Evolutionary conservation across 2,888 invertebrate genomes (phyloP), one percentile per base, ranked within the genome.

Genomic region (Agonopterix alstromeriana): DNA sequence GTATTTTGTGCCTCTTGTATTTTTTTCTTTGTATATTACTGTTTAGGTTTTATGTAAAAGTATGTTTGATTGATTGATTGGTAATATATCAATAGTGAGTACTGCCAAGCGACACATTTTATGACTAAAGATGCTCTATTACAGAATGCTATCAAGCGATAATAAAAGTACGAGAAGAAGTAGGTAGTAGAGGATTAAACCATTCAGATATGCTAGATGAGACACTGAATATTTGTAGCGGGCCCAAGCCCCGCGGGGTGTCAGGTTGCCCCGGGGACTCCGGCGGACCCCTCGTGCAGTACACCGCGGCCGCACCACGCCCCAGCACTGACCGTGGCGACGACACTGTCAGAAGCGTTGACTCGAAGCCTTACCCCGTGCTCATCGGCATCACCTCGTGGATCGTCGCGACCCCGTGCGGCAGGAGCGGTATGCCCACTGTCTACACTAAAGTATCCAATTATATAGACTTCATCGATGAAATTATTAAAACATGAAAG

Each of bases 181-280:
- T 45, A 10, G 61, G 65, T 43, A n/a, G n/a, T n/a, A n/a, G n/a
- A n/a, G n/a, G n/a, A n/a, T 87, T 87, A 69, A 48, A 48, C 0
- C 5, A 7, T 5, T 27, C 27, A 27, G 27, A 27, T 5, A 27
- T 27, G 27, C 60, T 90, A 1, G 73, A 77, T 47, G 71, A 73
- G 58, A 56, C 74, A 0, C 77, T 83, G 12, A 88, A 91, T 53
- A 72, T 91, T 36, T 91, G 91, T 61, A 90, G 90, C 0, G 91
- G 90, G 0, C 90, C 90, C 0, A 58, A 82, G 4, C 67, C 65
- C 3, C 89, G 89, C 2, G 89, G 88, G 0, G 60, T 83, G 10
- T 82, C 90, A 10, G 90, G 90, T 8, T 91, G 91, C 58, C 78
- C 66, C 43, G 91, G 91, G 10, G 91, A 91, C 54, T 90, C 90